phyloP scores from a whole-genome alignment of 2,797 vertebrate genomes.

The Amniataba percoides region DNA sequence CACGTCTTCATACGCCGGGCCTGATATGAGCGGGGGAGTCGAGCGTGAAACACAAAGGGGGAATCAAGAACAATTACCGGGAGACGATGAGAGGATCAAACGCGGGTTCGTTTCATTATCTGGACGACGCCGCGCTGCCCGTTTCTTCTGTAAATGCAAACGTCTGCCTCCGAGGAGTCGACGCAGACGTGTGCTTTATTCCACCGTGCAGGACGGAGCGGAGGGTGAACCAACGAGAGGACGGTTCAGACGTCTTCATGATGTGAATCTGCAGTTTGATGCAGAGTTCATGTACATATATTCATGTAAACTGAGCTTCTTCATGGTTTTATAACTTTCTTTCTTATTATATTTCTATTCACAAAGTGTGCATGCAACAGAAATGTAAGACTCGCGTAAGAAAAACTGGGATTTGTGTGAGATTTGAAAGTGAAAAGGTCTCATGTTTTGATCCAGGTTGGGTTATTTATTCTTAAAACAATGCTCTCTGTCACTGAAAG shows the following conservation, averaged over 20 bases:
- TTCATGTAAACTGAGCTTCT: background rate
- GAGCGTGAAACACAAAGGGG: conserved; percentile 81
- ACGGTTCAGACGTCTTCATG: background rate
- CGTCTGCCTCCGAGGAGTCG: conserved; percentile 54
- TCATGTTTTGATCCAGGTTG: too few relatives aligned
- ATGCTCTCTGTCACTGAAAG: too few relatives aligned
- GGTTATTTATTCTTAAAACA: too few relatives aligned
- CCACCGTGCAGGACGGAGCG: fast-evolving
- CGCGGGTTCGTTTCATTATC: conserved; percentile 76
- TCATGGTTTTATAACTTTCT: too few relatives aligned
- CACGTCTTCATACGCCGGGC: conserved; percentile 64
- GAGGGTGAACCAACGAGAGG: background rate
- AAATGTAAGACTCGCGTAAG: background rate
- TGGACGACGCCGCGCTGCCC: conserved; percentile 53
- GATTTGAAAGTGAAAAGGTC: too few relatives aligned
- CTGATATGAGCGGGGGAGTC: conserved; percentile 65
- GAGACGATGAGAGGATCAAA: conserved; percentile 67
- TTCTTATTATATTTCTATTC: background rate
- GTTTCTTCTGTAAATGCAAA: conserved; percentile 49
- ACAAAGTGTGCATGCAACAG: background rate
- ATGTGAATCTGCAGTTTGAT: background rate
- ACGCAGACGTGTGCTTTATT: conserved; percentile 26
- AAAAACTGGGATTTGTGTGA: too few relatives aligned
- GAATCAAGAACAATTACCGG: conserved; percentile 80
- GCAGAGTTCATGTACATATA: background rate